Percentiles rank a stretch among this genome's conserved stretches.
phyloP scores from a whole-genome alignment of 2,797 vertebrate genomes.

The Molossus alvarezi region DNA sequence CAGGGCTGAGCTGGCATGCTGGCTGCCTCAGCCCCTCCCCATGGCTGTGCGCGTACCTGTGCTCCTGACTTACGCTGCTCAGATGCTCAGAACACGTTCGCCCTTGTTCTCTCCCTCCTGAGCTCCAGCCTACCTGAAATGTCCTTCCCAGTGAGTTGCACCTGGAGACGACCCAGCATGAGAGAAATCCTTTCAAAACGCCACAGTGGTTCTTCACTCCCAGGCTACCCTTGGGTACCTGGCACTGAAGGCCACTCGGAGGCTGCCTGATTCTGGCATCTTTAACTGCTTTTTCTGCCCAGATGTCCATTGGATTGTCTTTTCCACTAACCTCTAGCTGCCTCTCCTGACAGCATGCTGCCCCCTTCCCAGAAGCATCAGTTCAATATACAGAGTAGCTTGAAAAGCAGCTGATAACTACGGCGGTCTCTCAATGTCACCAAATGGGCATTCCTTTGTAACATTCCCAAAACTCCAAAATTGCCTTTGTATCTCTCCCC shows the following conservation, averaged over 20 bases:
- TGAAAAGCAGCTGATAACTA: not conserved
- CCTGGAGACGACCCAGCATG: not conserved
- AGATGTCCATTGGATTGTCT: not conserved
- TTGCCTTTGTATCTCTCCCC: not conserved
- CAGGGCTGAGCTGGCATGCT: not conserved
- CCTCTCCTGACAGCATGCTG: not conserved
- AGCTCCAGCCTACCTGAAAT: not conserved
- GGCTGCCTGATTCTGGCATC: not conserved
- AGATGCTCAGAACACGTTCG: not conserved
- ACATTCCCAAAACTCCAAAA: not conserved
- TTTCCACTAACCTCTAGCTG: not conserved
- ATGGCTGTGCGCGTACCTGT: fast-evolving
- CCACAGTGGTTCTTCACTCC: not conserved
- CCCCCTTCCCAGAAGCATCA: not conserved
- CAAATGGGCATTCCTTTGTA: not conserved
- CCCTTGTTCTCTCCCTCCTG: not conserved
- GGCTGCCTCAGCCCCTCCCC: too few species aligned
- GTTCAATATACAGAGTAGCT: not conserved
- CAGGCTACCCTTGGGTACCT: too few species aligned
- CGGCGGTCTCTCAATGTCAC: not conserved
- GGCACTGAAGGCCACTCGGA: not conserved
- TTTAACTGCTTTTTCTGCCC: not conserved
- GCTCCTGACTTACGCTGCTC: too few species aligned
- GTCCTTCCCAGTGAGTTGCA: not conserved
- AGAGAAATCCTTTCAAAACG: not conserved